Base-by-base conservation (phyloP, 2,888 invertebrate species). In the Chloroclysta siterata region DNA sequence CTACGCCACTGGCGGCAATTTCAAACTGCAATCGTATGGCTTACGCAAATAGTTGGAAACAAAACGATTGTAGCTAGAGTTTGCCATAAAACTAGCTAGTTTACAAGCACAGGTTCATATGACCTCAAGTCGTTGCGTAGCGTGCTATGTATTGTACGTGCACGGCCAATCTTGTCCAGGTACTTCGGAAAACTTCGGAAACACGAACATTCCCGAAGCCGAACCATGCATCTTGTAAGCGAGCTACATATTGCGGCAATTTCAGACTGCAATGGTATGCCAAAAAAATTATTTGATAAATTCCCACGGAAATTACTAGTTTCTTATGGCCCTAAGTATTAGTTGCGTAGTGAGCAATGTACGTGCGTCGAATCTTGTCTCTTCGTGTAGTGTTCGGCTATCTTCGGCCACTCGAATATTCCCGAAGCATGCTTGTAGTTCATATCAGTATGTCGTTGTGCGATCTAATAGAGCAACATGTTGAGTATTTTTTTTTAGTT, bases 91-190 rank as follows among this genome's bases (percentile, higher is more conserved):
- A n/a, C n/a, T n/a, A n/a, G n/a, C n/a, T n/a, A n/a, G n/a, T n/a
- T n/a, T n/a, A n/a, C n/a, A n/a, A n/a, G n/a, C n/a, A n/a, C n/a
- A n/a, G n/a, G n/a, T n/a, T n/a, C n/a, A n/a, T n/a, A n/a, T n/a
- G n/a, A n/a, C n/a, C n/a, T n/a, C n/a, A n/a, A n/a, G n/a, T n/a
- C n/a, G n/a, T n/a, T n/a, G n/a, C n/a, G n/a, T n/a, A n/a, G n/a
- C n/a, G n/a, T n/a, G n/a, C n/a, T n/a, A n/a, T n/a, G n/a, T n/a
- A n/a, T n/a, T n/a, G n/a, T n/a, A n/a, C n/a, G n/a, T n/a, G 89
- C 68, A 72, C 80, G 58, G 77, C 81, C 60, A 88, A 88, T 74
- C 73, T 88, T 63, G 85, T 89, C 53, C 90, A 89, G 90, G 89
- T 89, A 89, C 72, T 72, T 78, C 77, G 74, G 77, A 67, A 71